Conservation (phyloP, 2,113 vertebrate species). For the Panurus biarmicus region DNA sequence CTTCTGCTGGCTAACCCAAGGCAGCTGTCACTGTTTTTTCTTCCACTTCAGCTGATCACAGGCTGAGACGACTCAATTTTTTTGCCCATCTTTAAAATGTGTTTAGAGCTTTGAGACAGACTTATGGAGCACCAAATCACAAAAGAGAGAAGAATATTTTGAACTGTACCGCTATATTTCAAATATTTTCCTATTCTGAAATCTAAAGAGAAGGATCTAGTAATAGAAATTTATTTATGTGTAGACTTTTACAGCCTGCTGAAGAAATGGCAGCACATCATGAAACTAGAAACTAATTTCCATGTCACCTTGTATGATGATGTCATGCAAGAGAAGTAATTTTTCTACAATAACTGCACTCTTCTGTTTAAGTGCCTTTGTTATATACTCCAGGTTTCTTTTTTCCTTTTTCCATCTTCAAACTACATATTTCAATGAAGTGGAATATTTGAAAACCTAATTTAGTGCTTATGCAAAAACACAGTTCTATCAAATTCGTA, state of each 20-base stretch:
- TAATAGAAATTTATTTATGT: not conserved
- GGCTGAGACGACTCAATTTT: not conserved
- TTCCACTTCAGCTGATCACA: not conserved
- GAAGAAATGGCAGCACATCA: not conserved
- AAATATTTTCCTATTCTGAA: not conserved
- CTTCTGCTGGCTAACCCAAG: slow-evolving; percentile 24
- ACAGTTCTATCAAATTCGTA: not conserved
- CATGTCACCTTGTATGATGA: not conserved
- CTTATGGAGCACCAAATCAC: not conserved
- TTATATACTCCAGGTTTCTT: too few relatives aligned
- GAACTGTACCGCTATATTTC: not conserved
- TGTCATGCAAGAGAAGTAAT: not conserved
- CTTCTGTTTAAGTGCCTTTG: not conserved
- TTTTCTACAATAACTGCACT: not conserved
- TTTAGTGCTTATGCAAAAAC: not conserved
- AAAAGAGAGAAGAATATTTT: not conserved
- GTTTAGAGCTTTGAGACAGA: not conserved
- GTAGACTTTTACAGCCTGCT: not conserved
- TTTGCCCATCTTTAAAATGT: not conserved
- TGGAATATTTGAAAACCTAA: not conserved
- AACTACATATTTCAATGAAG: not conserved
- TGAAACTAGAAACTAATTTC: not conserved
- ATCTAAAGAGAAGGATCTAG: not conserved
- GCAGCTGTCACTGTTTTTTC: not conserved
- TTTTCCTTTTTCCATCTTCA: not conserved